Base-by-base conservation (phyloP, 2,797 vertebrate species). In the Neopelma chrysocephalum region DNA sequence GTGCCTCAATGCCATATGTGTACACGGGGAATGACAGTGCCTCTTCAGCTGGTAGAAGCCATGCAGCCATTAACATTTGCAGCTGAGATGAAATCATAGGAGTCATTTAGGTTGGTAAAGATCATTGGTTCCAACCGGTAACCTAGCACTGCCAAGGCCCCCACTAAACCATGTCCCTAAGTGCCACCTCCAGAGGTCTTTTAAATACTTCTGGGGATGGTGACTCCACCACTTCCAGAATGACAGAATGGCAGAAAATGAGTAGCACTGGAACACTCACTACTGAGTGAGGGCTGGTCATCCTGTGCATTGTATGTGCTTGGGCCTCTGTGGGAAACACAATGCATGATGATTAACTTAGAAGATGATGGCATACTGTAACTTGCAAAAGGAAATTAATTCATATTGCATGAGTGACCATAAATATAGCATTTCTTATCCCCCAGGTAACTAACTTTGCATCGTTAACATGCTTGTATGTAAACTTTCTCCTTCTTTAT, bases 21-120 rank as follows among this genome's bases (percentile, higher is more conserved):
- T 0, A 0, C 34, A 7, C 15, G 2, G 14, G 78, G 50, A 89
- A 71, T 10, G 18, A n/a, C 40, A 57, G 10, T 0, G 10, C 23
- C 48, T 40, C 53, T 71, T 36, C 10, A 50, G 64, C 27, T 23
- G 40, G 42, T 7, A 23, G 56, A 57, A 61, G 45, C 50, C 36
- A 16, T 6, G 45, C 14, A 72, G 27, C 27, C 42, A 21, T 11
- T 14, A 32, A 12, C 16, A 7, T 15, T 10, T 40, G 60, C 57
- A 58, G 42, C 0, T 40, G 45, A 78, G 60, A 45, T 29, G 17
- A 19, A 83, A 83, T 58, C 38, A 64, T 18, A 51, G 13, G 38
- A 43, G 20, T 45, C 1, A 1, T 34, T 78, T 16, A 65, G 3
- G n/a, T 8, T 83, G n/a, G 65, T 72, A 71, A 84, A 26, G 25